phyloP scores from a whole-genome alignment of 2,113 vertebrate species.

The Tachuris rubrigastra region DNA sequence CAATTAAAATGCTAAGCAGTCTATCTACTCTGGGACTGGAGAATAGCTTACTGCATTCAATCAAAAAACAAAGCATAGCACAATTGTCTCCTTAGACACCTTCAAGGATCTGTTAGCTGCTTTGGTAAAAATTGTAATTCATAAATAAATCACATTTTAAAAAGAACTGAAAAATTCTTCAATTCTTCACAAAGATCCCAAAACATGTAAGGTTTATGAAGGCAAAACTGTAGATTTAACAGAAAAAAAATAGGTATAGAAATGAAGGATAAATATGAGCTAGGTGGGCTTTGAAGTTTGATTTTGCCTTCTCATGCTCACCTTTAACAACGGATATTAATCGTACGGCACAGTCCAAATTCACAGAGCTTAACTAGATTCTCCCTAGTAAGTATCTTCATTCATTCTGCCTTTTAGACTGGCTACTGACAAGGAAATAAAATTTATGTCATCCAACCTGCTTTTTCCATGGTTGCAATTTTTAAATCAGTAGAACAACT shows the following conservation, averaged over 20 bases:
- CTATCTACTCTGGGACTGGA: neutral
- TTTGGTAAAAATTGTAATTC: neutral
- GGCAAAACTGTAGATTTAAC: neutral
- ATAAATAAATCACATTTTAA: neutral
- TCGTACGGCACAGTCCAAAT: neutral
- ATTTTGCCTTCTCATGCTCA: neutral
- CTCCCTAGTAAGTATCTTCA: neutral
- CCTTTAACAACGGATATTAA: neutral
- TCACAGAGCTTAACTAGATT: neutral
- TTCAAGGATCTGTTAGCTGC: neutral
- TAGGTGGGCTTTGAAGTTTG: neutral
- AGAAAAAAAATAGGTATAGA: neutral
- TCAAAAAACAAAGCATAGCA: neutral
- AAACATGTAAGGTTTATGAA: neutral
- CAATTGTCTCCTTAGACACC: neutral
- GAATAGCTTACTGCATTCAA: neutral
- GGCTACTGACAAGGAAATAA: neutral
- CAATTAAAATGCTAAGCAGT: conserved; percentile 58
- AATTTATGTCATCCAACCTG: neutral
- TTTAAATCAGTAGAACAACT: neutral
- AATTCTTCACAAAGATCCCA: neutral
- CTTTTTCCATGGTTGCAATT: neutral
- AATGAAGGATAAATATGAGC: neutral
- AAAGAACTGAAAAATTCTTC: neutral
- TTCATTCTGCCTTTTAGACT: neutral